Conservation (phyloP, 2,797 vertebrate species). For the Lagothrix lagotricha region DNA sequence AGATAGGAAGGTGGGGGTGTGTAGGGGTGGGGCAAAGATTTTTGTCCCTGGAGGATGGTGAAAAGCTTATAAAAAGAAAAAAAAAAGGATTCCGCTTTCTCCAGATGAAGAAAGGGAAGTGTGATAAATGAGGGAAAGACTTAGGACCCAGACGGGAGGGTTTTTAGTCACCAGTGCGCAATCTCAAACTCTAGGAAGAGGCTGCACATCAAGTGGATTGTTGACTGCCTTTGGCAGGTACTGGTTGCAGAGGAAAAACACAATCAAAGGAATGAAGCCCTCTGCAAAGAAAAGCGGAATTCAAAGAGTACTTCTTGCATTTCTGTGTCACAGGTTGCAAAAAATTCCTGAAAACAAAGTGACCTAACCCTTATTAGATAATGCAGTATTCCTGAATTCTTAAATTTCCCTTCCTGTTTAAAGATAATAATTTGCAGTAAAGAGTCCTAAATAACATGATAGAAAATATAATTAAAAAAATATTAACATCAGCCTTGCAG, state of each 20-base stretch:
- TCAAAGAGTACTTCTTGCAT: not conserved
- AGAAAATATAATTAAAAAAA: not conserved
- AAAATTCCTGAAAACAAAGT: not conserved
- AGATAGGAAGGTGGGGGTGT: not conserved
- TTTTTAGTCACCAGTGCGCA: not conserved
- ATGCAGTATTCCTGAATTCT: not conserved
- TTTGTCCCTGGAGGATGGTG: not conserved
- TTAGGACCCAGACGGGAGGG: not conserved
- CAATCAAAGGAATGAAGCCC: not conserved
- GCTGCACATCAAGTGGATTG: not conserved
- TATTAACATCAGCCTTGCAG: not conserved
- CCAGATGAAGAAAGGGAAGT: not conserved
- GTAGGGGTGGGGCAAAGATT: not conserved
- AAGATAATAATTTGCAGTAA: not conserved
- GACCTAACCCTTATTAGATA: not conserved
- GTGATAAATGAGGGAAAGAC: not conserved
- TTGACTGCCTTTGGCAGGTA: not conserved
- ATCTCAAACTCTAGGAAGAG: not conserved
- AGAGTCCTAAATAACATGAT: not conserved
- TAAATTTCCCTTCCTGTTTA: not conserved
- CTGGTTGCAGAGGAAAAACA: not conserved
- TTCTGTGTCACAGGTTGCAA: not conserved
- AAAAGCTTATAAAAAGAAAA: not conserved
- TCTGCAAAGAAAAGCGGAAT: not conserved
- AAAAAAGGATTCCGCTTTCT: not conserved